Evolutionary conservation across 2,888 invertebrate species (phyloP), one percentile per base, ranked within the genome.

Genomic region (Ptilodon capucinus): DNA sequence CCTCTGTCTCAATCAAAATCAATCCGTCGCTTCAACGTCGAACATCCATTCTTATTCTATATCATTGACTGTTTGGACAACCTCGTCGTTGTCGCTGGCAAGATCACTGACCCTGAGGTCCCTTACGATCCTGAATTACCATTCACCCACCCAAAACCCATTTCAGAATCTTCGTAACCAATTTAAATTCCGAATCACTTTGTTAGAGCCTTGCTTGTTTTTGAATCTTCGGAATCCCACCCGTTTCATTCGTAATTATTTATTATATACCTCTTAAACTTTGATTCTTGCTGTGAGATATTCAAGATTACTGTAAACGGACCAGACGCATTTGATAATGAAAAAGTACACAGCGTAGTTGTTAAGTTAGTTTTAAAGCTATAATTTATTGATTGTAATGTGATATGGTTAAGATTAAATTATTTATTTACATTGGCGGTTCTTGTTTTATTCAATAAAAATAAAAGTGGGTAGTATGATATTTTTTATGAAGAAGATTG

Each of bases 21-120:
- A 19, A 53, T 74, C 0, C 78, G 84, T 17, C 76, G 74, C 13
- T 88, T 94, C 68, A 85, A 81, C 43, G 91, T 93, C 0, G 92
- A 94, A 54, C 92, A 92, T 44, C 93, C 94, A 0, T 94, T 94
- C 79, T 77, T 93, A 46, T 94, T 93, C 79, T 94, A 92, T 71
- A 92, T 94, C 17, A 71, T 93, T 36, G 93, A 94, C 55, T 86
- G 86, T 23, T 74, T 92, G 40, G 92, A 92, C 55, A 90, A 93
- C 49, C 85, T 93, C 17, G 89, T 93, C 0, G 88, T 94, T 2
- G 92, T 93, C 18, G 92, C 93, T 2, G 94, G 93, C 34, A 93
- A 93, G 69, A 79, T 93, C 35, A 84, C 81, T 16, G 87, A 92
- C 48, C 93, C 94, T 0, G 79, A 86, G 40, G 64, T 54, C 40